Conservation (phyloP, 2,797 vertebrate species). For the Rhinoraja longicauda region DNA sequence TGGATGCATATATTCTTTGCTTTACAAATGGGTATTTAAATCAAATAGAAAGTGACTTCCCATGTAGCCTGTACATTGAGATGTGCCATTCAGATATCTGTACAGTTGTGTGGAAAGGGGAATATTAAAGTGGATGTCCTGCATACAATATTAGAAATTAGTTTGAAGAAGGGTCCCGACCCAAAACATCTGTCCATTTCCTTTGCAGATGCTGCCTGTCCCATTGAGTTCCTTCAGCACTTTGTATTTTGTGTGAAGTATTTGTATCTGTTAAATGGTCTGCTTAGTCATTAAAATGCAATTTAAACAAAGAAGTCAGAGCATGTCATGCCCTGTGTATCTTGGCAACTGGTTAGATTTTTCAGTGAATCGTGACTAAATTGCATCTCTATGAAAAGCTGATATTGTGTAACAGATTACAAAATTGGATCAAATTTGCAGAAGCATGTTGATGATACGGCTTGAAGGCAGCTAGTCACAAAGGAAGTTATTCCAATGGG, state of each 20-base stretch:
- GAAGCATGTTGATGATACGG: neutral
- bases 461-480: neutral
- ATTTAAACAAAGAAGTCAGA: neutral
- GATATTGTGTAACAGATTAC: neutral
- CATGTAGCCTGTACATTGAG: neutral
- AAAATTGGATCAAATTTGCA: neutral
- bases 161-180: no score
- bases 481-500: constrained; percentile 19
- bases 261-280: neutral
- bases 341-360: neutral
- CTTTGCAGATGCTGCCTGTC: no score
- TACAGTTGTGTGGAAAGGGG: neutral
- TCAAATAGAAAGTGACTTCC: neutral
- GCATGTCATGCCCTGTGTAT: neutral
- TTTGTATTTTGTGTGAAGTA: neutral
- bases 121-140: neutral
- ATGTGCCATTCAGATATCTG: neutral
- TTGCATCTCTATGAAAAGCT: neutral
- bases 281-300: neutral
- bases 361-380: constrained; percentile 6
- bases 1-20: neutral
- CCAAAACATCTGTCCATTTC: no score
- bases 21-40: neutral
- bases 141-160: neutral
- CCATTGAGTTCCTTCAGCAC: no score